Percentiles rank a stretch among this genome's conserved stretches.
Evolutionary conservation across 1,140 invertebrate genomes (phyloP).

Genomic region (Steinernema khuongi): DNA sequence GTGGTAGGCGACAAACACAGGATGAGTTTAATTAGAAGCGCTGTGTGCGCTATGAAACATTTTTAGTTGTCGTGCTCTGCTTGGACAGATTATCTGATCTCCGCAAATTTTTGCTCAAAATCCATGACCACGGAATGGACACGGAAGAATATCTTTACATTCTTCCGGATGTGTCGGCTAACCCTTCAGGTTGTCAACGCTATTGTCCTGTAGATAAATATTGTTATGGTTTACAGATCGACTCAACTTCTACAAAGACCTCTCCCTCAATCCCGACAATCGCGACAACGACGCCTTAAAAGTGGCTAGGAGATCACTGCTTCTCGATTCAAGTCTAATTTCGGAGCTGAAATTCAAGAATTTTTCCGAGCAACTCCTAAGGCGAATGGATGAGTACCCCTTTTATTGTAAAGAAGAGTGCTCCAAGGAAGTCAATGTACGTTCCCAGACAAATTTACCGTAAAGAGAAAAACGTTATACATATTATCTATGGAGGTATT

Average conservation of each 20-base stretch:
- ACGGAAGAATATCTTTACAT: neutral
- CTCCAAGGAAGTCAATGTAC: neutral
- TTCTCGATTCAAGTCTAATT: neutral
- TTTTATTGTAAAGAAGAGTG: neutral
- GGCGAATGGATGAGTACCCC: neutral
- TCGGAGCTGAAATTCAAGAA: neutral
- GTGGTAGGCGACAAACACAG: neutral
- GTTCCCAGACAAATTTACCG: neutral
- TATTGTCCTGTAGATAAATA: too few relatives aligned
- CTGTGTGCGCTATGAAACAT: neutral
- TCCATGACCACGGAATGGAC: neutral
- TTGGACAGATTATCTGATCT: neutral
- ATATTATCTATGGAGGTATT: too few relatives aligned
- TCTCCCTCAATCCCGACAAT: conserved; percentile 2
- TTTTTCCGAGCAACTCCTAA: neutral
- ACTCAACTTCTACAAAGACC: conserved; percentile 10
- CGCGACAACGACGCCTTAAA: neutral
- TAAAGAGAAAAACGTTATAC: too few relatives aligned
- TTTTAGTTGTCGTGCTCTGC: neutral
- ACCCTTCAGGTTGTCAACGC: conserved; percentile 3
- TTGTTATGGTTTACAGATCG: neutral
- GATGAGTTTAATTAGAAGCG: too few relatives aligned
- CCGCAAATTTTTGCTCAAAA: neutral
- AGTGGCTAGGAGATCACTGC: neutral
- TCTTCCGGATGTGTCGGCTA: neutral